phyloP scores from a whole-genome alignment of 2,797 vertebrate species.

The Geotria australis region DNA sequence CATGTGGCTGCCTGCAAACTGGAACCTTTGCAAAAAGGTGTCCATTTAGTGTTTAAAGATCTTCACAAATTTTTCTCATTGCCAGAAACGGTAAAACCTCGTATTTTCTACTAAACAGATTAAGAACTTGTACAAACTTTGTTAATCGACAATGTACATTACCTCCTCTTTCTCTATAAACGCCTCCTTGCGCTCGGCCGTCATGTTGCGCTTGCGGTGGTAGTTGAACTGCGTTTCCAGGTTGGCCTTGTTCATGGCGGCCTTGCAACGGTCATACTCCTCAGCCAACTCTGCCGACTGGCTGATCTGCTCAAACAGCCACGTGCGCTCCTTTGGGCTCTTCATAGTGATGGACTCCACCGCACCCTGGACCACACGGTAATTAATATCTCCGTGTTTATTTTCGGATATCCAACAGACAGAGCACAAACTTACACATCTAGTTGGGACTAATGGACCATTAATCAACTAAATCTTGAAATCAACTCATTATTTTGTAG shows the following conservation, averaged over 20 bases:
- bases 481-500: no score
- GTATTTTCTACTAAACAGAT: neutral
- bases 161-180: constrained; percentile 53
- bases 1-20: no score
- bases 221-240: constrained; percentile 54
- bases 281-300: constrained; percentile 26
- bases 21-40: no score
- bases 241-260: constrained; percentile 30
- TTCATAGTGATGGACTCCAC: constrained; percentile 72
- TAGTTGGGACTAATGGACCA: no score
- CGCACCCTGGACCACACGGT: constrained; percentile 21
- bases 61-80: no score
- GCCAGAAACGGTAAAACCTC: no score
- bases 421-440: no score
- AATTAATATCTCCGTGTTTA: no score
- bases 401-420: no score
- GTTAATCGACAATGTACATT: neutral
- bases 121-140: neutral
- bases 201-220: constrained; percentile 40
- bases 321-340: constrained; percentile 46
- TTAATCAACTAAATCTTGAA: no score
- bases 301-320: constrained; percentile 59
- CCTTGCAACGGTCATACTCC: constrained; percentile 42
- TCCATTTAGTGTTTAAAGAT: no score
- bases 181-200: constrained; percentile 37